Conservation (phyloP, 2,888 invertebrate species). For the Yponomeuta evonymella region DNA sequence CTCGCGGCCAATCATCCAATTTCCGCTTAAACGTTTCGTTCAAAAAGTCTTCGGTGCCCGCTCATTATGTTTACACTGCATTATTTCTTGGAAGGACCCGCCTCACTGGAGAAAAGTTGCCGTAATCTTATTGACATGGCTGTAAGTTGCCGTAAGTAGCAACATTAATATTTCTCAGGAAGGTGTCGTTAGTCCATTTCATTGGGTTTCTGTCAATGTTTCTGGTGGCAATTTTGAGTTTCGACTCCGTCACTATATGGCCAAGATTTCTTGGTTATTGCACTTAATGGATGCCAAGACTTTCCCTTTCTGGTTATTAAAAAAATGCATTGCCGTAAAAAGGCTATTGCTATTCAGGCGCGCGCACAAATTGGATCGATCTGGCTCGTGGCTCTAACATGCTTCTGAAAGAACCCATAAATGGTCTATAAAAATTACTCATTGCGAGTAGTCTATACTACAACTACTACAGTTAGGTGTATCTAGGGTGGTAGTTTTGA, state of each 20-base stretch:
- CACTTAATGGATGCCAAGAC: no score
- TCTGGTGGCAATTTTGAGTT: no score
- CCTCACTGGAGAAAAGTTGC: background rate
- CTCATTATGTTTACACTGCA: constrained; percentile 54
- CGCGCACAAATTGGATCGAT: background rate
- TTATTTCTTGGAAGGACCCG: constrained; percentile 34
- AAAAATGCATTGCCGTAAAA: background rate
- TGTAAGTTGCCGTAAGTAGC: background rate
- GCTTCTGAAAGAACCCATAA: constrained; percentile 9
- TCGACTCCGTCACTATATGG: no score
- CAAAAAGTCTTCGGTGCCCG: constrained; percentile 43
- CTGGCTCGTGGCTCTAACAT: background rate
- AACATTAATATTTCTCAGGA: background rate
- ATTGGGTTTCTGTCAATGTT: no score
- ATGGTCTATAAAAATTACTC: background rate
- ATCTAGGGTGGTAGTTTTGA: no score
- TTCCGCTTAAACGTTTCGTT: constrained; percentile 42
- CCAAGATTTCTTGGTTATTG: no score
- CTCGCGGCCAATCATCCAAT: constrained; percentile 53
- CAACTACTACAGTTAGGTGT: no score
- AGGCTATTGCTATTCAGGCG: background rate
- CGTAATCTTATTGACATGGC: background rate
- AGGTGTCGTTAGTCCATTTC: background rate
- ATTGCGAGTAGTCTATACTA: no score
- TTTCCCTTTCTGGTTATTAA: background rate